Base-by-base conservation (phyloP, 2,888 invertebrate species). In the Caenorhabditis japonica region DNA sequence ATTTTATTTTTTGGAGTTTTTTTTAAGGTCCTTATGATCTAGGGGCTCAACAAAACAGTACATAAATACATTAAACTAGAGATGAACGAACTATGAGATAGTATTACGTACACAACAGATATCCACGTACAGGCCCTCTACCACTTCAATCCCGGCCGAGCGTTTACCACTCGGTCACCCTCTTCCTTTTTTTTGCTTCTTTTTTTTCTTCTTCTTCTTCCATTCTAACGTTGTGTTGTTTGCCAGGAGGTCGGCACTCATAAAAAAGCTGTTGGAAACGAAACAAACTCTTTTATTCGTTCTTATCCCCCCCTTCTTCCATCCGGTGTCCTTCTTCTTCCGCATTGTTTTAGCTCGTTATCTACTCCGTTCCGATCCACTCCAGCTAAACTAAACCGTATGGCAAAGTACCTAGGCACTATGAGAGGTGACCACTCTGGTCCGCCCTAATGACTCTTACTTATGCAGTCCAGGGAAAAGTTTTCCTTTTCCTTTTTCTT, bases 171-270 rank as follows among this genome's bases (percentile, higher is more conserved):
- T 66, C 44, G 46, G 13, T 27, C 43, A 43, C 17, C 30, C 38
- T 23, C 34, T 25, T 34, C 12, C 34, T n/a, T n/a, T n/a, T n/a
- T n/a, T n/a, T n/a, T n/a, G n/a, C n/a, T n/a, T n/a, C n/a, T n/a
- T n/a, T n/a, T n/a, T n/a, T 49, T 5, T 2, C 49, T 25, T 55
- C 44, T 36, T 52, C 52, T 19, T 43, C 21, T 43, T 23, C 23
- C 60, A 43, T 60, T 60, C 60, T 60, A 51, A 60, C 60, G 60
- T 55, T 64, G 47, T 64, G 64, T 64, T 64, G 64, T 64, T 64
- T 64, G 64, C 64, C 55, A 64, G 55, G 49, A 64, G 64, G 64
- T 64, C 64, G 64, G 64, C 64, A 64, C 64, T 64, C 64, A 60
- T 55, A 69, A 59, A 53, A 69, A 69, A 60, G 53, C 68, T 53